Base-by-base conservation (phyloP, 2,113 vertebrate species). In the Marmota flaviventris region DNA sequence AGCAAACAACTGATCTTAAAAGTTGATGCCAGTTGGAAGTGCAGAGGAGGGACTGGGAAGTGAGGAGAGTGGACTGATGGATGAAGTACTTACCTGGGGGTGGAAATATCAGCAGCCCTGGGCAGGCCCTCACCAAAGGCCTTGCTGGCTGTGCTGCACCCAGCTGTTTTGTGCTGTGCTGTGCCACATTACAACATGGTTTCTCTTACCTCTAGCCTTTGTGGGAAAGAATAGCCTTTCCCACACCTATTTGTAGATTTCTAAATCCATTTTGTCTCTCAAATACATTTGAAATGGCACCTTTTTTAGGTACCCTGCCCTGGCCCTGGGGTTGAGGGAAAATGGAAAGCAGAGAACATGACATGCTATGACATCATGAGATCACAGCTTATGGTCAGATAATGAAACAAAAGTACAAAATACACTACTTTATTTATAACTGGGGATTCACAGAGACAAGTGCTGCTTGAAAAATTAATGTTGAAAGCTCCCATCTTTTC, bases 341-440 rank as follows among this genome's bases (percentile, higher is more conserved):
- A 86, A 78, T 4, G 58, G n/a, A 32, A 7, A 8, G 29, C 32
- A 85, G 53, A 77, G 67, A 94, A 93, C 6, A 85, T 81, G 16
- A 73, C 42, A 89, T 32, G 76, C 16, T 42, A 18, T 70, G 42
- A 90, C 34, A 95, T 51, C 45, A 82, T 16, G 63, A 93, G 56
- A 79, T 18, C 79, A 94, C 2, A 91, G 65, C 1, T 9, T 39
- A 45, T 53, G 37, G 73, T 24, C 45, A 82, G 63, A 84, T 63
- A 89, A 95, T 89, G 32, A 89, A 88, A 88, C 27, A 39, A 78
- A 92, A 93, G 42, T 8, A 70, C 22, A 77, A 39, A 77, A 22
- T 56, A 75, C 16, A 16, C 22, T 81, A 72, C 37, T 88, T 70
- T 32, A 56, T 77, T 58, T 56, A 27, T 56, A 48, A 76, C 56